phyloP scores from a whole-genome alignment of 1,140 invertebrate species.

The Helicorthomorpha holstii region DNA sequence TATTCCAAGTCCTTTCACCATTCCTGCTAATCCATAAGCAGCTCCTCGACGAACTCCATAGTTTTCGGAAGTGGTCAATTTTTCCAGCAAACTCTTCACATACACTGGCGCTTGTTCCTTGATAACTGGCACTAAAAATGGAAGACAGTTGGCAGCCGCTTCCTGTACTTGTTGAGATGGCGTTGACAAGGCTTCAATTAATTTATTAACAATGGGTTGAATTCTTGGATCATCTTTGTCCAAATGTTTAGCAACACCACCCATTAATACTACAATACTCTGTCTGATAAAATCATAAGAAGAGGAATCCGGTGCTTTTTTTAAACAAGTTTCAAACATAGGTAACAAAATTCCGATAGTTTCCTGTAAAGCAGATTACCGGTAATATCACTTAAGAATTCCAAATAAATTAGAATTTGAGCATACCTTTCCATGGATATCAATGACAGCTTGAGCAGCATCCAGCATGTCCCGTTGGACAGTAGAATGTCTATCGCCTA shows the following conservation, averaged over 20 bases:
- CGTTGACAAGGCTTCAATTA: constrained; percentile 82
- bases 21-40: constrained; percentile 33
- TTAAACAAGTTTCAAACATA: constrained; percentile 76
- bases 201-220: constrained; percentile 76
- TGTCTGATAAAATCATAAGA: constrained; percentile 83
- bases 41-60: constrained; percentile 81
- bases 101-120: constrained; percentile 74
- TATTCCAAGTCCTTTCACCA: constrained; percentile 91
- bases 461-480: constrained; percentile 82
- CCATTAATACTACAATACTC: constrained; percentile 92
- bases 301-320: constrained; percentile 75
- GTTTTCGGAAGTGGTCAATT: constrained; percentile 79
- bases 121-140: constrained; percentile 78
- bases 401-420: background rate
- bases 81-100: constrained; percentile 69
- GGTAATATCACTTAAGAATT: too few species aligned
- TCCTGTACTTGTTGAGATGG: constrained; percentile 97
- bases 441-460: constrained; percentile 77
- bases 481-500: constrained; percentile 63
- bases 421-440: constrained; percentile 79
- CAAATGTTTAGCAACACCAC: constrained; percentile 84
- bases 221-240: constrained; percentile 75
- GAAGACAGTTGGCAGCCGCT: constrained; percentile 90
- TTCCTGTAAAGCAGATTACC: too few species aligned
- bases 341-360: constrained; percentile 53